These are phyloP conservation scores for Cecidostiba fungosa DNA, from an alignment of 2,888 invertebrate genomes.

Conservation along the genomic window DNA sequence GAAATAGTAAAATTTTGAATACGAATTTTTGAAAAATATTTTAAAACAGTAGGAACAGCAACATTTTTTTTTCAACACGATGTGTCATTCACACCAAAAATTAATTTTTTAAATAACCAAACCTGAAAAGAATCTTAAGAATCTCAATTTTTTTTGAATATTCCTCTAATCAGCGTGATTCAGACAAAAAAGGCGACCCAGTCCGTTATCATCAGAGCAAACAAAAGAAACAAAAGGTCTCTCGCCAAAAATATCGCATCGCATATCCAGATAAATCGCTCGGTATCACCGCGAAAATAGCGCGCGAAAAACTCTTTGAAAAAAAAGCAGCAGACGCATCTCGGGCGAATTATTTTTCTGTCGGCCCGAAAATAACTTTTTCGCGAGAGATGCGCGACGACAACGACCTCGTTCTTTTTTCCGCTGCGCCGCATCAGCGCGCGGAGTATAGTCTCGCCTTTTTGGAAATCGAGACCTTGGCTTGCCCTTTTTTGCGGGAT, in stretches of 20 bases:
- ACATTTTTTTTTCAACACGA: too few relatives aligned
- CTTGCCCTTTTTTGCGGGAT: neutral
- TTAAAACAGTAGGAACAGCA: too few relatives aligned
- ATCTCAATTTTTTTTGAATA: neutral
- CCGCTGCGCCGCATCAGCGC: slow-evolving; percentile 19
- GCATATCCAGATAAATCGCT: neutral
- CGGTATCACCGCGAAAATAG: neutral
- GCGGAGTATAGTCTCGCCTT: slow-evolving; percentile 34
- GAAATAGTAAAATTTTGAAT: too few relatives aligned
- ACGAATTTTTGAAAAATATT: too few relatives aligned
- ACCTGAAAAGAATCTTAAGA: neutral
- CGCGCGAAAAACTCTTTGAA: neutral
- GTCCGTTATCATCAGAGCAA: neutral
- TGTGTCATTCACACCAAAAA: too few relatives aligned
- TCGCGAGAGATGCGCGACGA: neutral
- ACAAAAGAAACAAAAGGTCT: neutral
- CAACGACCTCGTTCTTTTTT: slow-evolving; percentile 56
- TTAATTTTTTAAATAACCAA: too few relatives aligned
- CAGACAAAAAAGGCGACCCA: neutral
- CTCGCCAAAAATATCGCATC: neutral
- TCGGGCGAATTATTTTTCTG: slow-evolving; percentile 36
- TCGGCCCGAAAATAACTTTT: slow-evolving; percentile 54
- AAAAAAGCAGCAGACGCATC: slow-evolving; percentile 9
- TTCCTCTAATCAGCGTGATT: neutral
- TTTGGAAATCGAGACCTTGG: slow-evolving; percentile 36